Base-by-base conservation (phyloP, 2,113 vertebrate genomes). In the Lipotes vexillifer region DNA sequence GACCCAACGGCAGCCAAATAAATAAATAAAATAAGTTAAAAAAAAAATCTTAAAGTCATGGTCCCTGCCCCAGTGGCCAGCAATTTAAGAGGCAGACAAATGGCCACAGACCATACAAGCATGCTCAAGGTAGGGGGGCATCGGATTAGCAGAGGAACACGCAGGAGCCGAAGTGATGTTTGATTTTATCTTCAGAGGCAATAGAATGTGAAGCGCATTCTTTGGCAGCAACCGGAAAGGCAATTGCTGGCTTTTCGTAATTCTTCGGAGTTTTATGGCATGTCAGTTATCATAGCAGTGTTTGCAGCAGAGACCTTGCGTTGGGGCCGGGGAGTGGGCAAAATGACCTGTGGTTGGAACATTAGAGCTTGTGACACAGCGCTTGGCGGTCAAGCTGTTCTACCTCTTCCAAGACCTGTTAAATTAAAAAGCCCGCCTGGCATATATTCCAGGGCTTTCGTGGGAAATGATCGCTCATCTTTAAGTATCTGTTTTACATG, bases 391-490 rank as follows among this genome's bases (percentile, higher is more conserved):
- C 57, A 87, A 77, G 94, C 96, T 97, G 69, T 31, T 97, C 46
- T 63, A 83, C 65, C 85, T 95, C 71, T 97, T 97, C 74, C 91
- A 94, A 94, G 87, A 96, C 46, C 15, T 29, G 49, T 95, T 96
- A 88, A 90, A 36, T 97, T 97, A 96, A 94, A 68, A 85, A 97
- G 88, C 75, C 57, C 52, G 41, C 95, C 96, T 97, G 95, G 0
- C 89, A 44, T 96, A 38, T 59, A 21, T 78, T 89, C 81, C 80
- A 96, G 94, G 66, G 72, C 74, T 59, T 96, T 96, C 63, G 8
- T 96, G 98, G 97, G 98, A 97, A 93, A 92, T 17, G 65, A 94
- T 88, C 92, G 96, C 96, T 96, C 69, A 63, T 92, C 96, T 97
- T 98, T 94, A 87, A 89, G 88, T 87, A 36, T 97, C 91, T 97